These are phyloP conservation scores for Odontocolon sp. DNA, from an alignment of 2,888 invertebrate species.

Conservation along the genomic window DNA sequence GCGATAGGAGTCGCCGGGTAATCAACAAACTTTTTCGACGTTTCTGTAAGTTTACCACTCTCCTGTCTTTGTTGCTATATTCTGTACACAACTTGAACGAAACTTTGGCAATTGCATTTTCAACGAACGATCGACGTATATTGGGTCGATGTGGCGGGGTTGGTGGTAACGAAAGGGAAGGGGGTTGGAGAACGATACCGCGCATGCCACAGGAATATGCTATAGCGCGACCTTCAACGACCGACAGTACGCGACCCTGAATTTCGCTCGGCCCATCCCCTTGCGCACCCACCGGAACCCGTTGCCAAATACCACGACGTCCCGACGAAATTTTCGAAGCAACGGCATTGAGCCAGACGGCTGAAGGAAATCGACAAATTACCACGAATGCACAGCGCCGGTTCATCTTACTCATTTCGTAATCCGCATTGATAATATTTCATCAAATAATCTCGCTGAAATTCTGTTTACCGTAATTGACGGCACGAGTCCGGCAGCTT, in stretches of 20 bases:
- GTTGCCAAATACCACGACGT: constrained; percentile 30
- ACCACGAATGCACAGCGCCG: neutral
- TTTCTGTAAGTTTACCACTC: neutral
- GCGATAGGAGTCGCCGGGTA: neutral
- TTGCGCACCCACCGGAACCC: neutral
- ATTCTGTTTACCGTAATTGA: too few species aligned
- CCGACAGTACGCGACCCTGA: constrained; percentile 50
- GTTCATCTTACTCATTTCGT: neutral
- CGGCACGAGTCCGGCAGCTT: neutral
- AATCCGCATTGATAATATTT: neutral
- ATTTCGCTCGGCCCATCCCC: constrained; percentile 29
- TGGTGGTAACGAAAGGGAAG: neutral
- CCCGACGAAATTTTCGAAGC: constrained; percentile 22
- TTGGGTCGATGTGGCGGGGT: neutral
- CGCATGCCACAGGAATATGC: constrained; percentile 33
- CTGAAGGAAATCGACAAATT: constrained; percentile 1
- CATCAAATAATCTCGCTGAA: too few species aligned
- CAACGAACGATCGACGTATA: constrained; percentile 10
- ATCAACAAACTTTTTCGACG: neutral
- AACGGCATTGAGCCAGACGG: neutral
- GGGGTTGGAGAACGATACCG: constrained; percentile 11
- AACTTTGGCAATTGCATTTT: constrained; percentile 43
- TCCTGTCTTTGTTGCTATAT: neutral
- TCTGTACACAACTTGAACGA: neutral
- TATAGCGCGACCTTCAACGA: constrained; percentile 51